Conservation (phyloP, 2,113 vertebrate species). For the Psettodes erumei region DNA sequence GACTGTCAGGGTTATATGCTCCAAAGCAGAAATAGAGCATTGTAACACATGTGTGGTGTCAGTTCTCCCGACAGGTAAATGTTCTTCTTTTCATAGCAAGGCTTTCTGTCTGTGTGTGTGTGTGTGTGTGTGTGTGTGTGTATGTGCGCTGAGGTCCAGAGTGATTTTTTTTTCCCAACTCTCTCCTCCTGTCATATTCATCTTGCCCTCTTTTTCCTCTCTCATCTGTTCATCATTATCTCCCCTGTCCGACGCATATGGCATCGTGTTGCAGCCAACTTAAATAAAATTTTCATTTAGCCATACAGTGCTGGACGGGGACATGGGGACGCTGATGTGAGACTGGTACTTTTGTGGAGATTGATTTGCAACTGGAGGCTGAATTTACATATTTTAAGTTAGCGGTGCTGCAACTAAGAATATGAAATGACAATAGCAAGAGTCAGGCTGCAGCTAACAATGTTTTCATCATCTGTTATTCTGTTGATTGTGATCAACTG, state of each 20-base stretch:
- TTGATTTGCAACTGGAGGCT: neutral
- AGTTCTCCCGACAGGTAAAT: constrained; percentile 24
- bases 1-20: constrained; percentile 4
- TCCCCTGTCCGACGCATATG: constrained; percentile 52
- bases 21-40: constrained; percentile 15
- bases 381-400: neutral
- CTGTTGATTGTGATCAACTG: too few species aligned
- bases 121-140: neutral
- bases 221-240: constrained; percentile 31
- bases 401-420: neutral
- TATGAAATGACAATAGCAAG: neutral
- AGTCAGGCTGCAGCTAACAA: neutral
- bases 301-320: constrained; percentile 20
- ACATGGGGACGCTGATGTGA: neutral
- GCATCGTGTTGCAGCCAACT: constrained; percentile 44
- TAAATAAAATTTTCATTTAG: constrained; percentile 55
- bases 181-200: constrained; percentile 37
- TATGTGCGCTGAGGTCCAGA: constrained; percentile 23
- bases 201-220: constrained; percentile 42
- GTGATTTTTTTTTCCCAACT: constrained; percentile 25
- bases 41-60: neutral
- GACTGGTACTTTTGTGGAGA: neutral
- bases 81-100: constrained; percentile 22
- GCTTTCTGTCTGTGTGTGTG: neutral
- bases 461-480: neutral